Percentiles rank a stretch among this genome's conserved stretches.
These are phyloP conservation scores for Battus philenor DNA, from an alignment of 1,140 invertebrate genomes.

Conservation along the genomic window DNA sequence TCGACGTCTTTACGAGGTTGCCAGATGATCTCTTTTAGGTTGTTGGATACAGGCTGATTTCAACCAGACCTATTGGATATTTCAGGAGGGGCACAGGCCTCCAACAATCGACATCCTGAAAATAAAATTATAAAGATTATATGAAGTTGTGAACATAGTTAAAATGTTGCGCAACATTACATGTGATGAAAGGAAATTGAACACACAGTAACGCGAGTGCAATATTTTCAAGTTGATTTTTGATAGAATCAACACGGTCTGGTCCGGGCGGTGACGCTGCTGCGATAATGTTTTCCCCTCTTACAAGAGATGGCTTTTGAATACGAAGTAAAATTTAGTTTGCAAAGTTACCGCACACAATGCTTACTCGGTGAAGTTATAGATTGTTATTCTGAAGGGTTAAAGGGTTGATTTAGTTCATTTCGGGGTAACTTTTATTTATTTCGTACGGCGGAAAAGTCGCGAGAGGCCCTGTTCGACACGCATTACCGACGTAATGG, in stretches of 20 bases:
- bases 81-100: no score
- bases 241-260: conserved; percentile 69
- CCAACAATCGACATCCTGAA: neutral
- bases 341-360: conserved; percentile 47
- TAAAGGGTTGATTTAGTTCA: conserved; percentile 34
- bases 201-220: conserved; percentile 25
- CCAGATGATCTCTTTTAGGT: no score
- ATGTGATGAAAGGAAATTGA: no score
- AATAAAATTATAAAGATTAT: neutral
- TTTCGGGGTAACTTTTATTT: conserved; percentile 35
- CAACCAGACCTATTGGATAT: no score
- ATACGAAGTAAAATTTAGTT: conserved; percentile 67
- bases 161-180: no score
- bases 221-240: conserved; percentile 56
- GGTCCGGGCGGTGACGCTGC: conserved; percentile 54
- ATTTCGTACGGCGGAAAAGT: conserved; percentile 20
- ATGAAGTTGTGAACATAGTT: no score
- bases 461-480: neutral
- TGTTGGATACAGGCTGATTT: no score
- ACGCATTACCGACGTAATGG: neutral
- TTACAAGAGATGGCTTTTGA: conserved; percentile 51
- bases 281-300: conserved; percentile 66
- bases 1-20: no score
- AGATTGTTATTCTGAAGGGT: conserved; percentile 62
- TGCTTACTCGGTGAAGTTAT: conserved; percentile 56